These are phyloP conservation scores for Euglossa dilemma DNA, from an alignment of 1,140 invertebrate genomes.

Conservation along the genomic window DNA sequence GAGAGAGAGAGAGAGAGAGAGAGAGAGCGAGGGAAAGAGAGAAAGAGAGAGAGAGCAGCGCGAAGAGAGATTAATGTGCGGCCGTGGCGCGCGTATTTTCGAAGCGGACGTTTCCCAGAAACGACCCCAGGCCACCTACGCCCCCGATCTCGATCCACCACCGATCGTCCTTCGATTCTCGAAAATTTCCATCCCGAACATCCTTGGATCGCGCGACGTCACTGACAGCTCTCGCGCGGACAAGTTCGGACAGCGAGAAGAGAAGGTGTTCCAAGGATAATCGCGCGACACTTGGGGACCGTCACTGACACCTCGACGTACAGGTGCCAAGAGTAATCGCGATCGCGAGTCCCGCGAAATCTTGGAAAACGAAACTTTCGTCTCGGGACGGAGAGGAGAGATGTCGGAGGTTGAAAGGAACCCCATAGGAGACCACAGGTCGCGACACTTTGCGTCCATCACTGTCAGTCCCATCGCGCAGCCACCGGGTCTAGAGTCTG, in stretches of 20 bases:
- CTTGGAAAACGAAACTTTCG: too few relatives aligned
- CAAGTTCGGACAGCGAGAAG: not conserved
- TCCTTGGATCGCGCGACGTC: too few relatives aligned
- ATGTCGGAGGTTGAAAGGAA: not conserved
- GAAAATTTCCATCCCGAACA: too few relatives aligned
- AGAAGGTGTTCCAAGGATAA: not conserved
- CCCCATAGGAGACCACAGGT: not conserved
- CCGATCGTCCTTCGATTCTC: not conserved
- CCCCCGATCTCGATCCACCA: conserved; percentile 4
- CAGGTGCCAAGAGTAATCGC: too few relatives aligned
- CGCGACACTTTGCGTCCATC: not conserved
- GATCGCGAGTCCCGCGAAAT: too few relatives aligned
- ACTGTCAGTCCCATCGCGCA: conserved; percentile 4
- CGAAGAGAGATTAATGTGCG: conserved; percentile 41
- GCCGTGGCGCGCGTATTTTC: conserved; percentile 47
- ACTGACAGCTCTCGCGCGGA: too few relatives aligned
- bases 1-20: not conserved
- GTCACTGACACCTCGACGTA: not conserved
- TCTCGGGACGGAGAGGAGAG: too few relatives aligned
- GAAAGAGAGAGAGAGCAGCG: not conserved
- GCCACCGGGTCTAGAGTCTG: not conserved
- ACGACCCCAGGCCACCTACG: not conserved
- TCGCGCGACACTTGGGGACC: not conserved
- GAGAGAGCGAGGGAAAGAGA: not conserved
- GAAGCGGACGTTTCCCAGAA: conserved; percentile 42